Evolutionary conservation across 2,113 vertebrate genomes (phyloP).

Genomic region (Dinomys branickii): DNA sequence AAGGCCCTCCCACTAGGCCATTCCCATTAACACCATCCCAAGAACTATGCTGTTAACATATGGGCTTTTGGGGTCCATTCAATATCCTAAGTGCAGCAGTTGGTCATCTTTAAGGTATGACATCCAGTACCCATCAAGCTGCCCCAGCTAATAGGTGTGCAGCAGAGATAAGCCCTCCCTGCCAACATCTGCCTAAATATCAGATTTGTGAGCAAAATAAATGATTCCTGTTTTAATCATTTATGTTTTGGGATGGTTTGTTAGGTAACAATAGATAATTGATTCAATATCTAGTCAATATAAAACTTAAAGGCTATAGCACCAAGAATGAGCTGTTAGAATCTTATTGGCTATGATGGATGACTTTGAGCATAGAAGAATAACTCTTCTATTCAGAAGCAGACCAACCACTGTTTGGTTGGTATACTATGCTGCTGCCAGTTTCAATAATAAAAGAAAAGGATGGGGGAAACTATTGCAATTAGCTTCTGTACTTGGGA

Average conservation of each 20-base stretch:
- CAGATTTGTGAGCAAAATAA: constrained; percentile 12
- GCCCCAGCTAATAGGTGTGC: not conserved
- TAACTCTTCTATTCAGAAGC: not conserved
- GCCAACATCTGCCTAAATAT: not conserved
- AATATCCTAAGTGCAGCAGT: not conserved
- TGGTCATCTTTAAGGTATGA: not conserved
- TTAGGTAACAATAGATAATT: not conserved
- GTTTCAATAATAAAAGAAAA: constrained; percentile 24
- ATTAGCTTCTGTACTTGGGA: constrained; percentile 38
- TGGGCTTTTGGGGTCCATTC: not conserved
- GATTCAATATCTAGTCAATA: not conserved
- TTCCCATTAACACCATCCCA: not conserved
- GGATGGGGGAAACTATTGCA: not conserved
- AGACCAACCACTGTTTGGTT: not conserved
- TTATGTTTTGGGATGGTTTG: not conserved
- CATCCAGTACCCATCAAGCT: not conserved
- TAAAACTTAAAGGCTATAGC: not conserved
- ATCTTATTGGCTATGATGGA: not conserved
- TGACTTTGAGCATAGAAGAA: not conserved
- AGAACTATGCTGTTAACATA: not conserved
- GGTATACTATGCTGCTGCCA: not conserved
- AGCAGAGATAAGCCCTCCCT: not conserved
- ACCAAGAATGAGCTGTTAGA: not conserved
- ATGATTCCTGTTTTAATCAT: not conserved
- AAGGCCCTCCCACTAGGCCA: not conserved